Evolutionary conservation across 2,113 vertebrate genomes (phyloP), one percentile per base, ranked within the genome.

Genomic region (Gadus macrocephalus): DNA sequence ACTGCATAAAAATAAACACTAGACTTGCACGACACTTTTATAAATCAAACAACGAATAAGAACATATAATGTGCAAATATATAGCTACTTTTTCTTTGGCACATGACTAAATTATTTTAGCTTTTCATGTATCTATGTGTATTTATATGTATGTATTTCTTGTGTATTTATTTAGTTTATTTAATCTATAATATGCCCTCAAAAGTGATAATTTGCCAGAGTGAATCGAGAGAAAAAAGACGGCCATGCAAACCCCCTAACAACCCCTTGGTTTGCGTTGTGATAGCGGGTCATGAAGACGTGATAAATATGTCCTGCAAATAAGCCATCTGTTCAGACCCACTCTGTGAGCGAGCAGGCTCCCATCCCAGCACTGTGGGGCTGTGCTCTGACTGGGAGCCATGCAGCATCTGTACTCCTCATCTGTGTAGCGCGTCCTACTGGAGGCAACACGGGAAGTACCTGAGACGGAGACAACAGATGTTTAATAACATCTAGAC

Each of bases 401-500:
- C 73, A 76, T 79, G 4, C 60, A 83, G 78, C 90, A 90, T 85
- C 89, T 89, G 88, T 67, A 81, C 69, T 78, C 78, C 71, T 87
- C 85, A 84, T 78, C 83, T 87, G 85, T 76, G 81, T 77, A 77
- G 75, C 83, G 76, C 70, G 80, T 83, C 82, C 81, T 75, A 74
- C 73, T 82, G 25, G 66, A 73, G 78, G 71, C 79, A 81, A 78
- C 76, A 77, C 75, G 81, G 38, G 64, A 82, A 81, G 82, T 80
- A 87, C 84, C 87, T 87, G 73, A 27, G 17, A 70, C 69, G 66
- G 71, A 72, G 77, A 81, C 87, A 86, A 87, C 91, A 92, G 89
- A 87, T 92, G 91, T 89, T 91, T 88, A 91, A 75, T 76, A 78
- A 68, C 68, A 55, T 55, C 66, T 77, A 83, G 66, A 67, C n/a